A percentile compares a stretch with the other conserved stretches of the same genome.
Conservation (phyloP, 2,113 vertebrate species). For the Marcusenius ussheri region DNA sequence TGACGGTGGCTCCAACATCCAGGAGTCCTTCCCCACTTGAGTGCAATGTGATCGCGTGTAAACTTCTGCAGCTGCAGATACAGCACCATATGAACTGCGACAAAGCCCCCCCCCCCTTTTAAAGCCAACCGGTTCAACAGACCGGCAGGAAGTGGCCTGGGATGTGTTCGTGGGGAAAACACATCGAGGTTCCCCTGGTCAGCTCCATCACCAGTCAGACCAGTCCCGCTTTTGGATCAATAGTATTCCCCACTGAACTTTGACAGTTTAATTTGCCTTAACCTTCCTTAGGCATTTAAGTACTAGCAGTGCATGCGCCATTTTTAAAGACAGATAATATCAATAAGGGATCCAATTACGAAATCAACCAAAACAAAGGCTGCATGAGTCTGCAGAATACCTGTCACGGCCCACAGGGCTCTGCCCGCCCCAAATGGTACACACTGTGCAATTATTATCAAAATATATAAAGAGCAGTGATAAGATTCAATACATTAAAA, state of each 20-base stretch:
- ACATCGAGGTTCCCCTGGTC: neutral
- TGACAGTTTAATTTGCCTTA: neutral
- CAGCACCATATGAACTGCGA: neutral
- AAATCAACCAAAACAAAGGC: neutral
- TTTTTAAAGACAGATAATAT: neutral
- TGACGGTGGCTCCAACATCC: neutral
- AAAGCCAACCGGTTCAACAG: neutral
- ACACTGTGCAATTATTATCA: conserved; percentile 17
- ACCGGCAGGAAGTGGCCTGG: neutral
- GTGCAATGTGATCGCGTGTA: neutral
- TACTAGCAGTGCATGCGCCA: neutral
- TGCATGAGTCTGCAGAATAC: neutral
- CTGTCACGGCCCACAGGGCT: neutral
- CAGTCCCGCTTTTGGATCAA: neutral
- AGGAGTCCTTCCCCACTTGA: neutral
- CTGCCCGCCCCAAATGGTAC: conserved; percentile 10
- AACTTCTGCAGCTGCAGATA: neutral
- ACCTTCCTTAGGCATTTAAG: neutral
- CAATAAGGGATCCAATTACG: neutral
- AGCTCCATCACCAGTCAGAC: neutral
- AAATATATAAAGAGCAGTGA: conserved; percentile 40
- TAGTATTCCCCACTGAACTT: neutral
- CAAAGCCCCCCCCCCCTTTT: neutral
- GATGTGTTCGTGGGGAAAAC: neutral
- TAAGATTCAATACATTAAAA: conserved; percentile 49